A percentile compares a stretch with the other conserved stretches of the same genome.
Evolutionary conservation across 2,797 vertebrate genomes (phyloP).

Genomic region (Pseudochirops cupreus): DNA sequence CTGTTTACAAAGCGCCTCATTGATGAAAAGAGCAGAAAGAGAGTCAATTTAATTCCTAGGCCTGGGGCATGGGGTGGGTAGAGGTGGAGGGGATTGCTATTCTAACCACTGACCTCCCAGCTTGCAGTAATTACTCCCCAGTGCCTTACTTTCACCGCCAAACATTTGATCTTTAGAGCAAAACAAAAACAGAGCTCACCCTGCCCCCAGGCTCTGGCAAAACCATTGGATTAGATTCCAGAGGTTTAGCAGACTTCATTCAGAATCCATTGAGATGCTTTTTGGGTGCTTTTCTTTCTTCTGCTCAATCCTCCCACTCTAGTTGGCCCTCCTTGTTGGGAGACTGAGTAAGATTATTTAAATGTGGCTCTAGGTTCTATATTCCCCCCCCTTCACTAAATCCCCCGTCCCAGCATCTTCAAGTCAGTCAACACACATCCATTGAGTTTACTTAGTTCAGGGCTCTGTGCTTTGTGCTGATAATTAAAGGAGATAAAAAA

Average conservation of each 20-base stretch:
- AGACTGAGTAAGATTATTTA: not conserved
- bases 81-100: not conserved
- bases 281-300: not conserved
- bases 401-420: not conserved
- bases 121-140: not conserved
- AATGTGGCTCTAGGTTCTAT: not conserved
- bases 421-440: not conserved
- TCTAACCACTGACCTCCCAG: not conserved
- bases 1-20: not conserved
- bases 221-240: not conserved
- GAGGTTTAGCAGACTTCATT: not conserved
- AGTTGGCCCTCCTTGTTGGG: not conserved
- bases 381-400: rapidly evolving
- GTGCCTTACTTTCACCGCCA: not conserved
- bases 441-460: not conserved
- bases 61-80: not conserved
- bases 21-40: not conserved
- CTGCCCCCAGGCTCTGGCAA: not conserved
- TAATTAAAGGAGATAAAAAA: not conserved
- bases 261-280: not conserved
- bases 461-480: not conserved
- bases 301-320: not conserved
- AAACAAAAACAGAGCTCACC: not conserved
- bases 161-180: not conserved
- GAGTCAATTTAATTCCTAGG: not conserved